Percentiles rank a stretch among this genome's conserved stretches.
Evolutionary conservation across 1,140 invertebrate species (phyloP).

Genomic region (Drosophila serrata): DNA sequence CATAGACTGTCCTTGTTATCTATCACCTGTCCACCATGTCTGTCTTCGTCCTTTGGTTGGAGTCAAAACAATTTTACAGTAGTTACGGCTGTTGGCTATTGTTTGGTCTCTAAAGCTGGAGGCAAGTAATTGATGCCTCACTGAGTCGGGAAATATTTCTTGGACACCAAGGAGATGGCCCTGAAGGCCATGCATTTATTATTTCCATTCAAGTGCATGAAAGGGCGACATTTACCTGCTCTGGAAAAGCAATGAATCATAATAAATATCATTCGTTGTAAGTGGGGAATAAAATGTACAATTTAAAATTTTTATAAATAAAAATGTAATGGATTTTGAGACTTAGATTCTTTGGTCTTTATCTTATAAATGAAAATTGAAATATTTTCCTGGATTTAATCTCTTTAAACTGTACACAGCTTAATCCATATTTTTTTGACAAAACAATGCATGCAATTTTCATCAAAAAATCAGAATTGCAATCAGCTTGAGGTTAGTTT

Average conservation of each 20-base stretch:
- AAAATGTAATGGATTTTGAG: no score
- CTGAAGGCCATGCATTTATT: conserved; percentile 17
- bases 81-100: conserved; percentile 44
- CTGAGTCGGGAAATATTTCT: conserved; percentile 37
- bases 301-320: no score
- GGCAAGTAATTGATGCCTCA: conserved; percentile 50
- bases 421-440: neutral
- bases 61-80: conserved; percentile 63
- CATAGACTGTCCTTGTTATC: conserved; percentile 60
- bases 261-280: neutral
- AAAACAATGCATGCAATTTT: neutral
- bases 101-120: conserved; percentile 22
- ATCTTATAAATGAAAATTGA: neutral
- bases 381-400: neutral
- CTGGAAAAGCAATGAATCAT: neutral
- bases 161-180: conserved; percentile 11
- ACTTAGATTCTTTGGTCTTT: no score
- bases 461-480: conserved; percentile 16
- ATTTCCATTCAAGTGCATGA: conserved; percentile 21
- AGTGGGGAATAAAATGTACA: no score
- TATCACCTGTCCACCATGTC: conserved; percentile 53
- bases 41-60: conserved; percentile 30
- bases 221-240: neutral
- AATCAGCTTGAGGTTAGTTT: conserved; percentile 52
- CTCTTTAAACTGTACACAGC: neutral